These are phyloP conservation scores for Acleris cristana DNA, from an alignment of 2,888 invertebrate genomes.

Conservation along the genomic window DNA sequence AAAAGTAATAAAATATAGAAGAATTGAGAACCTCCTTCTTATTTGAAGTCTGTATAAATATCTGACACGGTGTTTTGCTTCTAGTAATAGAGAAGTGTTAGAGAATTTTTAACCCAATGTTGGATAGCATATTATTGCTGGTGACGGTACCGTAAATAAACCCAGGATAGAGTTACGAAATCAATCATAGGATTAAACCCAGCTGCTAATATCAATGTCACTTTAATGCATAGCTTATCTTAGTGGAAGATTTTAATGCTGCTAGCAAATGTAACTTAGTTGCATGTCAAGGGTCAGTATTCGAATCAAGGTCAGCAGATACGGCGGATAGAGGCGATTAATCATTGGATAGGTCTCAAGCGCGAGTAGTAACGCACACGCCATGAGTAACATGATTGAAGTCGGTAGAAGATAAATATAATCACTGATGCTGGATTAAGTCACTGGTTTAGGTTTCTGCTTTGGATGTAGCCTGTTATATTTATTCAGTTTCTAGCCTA, in stretches of 20 bases:
- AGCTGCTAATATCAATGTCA: not conserved
- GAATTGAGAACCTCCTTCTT: too few species aligned
- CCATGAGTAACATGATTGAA: conserved; percentile 1
- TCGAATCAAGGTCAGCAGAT: conserved; percentile 18
- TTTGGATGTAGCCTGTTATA: too few species aligned
- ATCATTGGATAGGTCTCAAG: conserved; percentile 14
- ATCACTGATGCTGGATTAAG: not conserved
- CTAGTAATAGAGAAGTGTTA: too few species aligned
- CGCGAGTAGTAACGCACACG: conserved; percentile 6
- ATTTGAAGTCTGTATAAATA: too few species aligned
- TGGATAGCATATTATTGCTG: too few species aligned
- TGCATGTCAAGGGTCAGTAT: conserved; percentile 22
- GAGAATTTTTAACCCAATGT: too few species aligned
- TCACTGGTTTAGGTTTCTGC: too few species aligned
- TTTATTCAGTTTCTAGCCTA: too few species aligned
- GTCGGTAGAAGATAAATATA: not conserved
- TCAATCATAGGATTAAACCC: not conserved
- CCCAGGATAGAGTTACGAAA: too few species aligned
- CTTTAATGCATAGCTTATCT: not conserved
- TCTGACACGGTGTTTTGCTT: too few species aligned
- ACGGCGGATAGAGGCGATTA: conserved; percentile 10
- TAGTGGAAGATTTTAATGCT: conserved; percentile 1
- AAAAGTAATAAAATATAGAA: too few species aligned
- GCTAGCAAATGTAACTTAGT: not conserved
- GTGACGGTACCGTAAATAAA: too few species aligned